Conservation (phyloP, 1,140 invertebrate species). For the Paralvinella palmiformis region DNA sequence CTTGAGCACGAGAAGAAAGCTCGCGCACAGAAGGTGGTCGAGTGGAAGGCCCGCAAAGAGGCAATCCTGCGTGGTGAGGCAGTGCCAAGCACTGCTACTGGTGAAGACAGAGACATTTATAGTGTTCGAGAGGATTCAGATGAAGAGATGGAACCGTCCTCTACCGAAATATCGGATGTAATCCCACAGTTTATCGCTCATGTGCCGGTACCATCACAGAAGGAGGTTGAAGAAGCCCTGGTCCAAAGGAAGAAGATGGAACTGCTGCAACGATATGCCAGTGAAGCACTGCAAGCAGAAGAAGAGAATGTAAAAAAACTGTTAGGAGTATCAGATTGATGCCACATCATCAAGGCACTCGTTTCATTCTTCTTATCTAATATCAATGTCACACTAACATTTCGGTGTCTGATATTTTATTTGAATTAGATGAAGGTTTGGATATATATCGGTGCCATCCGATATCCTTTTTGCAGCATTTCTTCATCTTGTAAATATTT, state of each 20-base stretch:
- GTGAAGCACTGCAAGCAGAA: slow-evolving; percentile 40
- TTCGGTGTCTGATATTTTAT: not conserved
- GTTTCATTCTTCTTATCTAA: no score
- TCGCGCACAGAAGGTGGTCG: slow-evolving; percentile 43
- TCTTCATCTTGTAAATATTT: no score
- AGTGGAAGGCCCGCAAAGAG: slow-evolving; percentile 52
- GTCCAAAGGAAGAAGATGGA: slow-evolving; percentile 83
- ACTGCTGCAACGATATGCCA: slow-evolving; percentile 60
- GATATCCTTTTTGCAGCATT: no score
- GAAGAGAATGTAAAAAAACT: slow-evolving; percentile 37
- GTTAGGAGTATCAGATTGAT: slow-evolving; percentile 35
- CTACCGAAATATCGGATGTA: slow-evolving; percentile 2
- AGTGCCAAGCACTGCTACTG: slow-evolving; percentile 11
- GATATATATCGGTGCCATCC: no score
- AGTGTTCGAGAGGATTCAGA: slow-evolving; percentile 31
- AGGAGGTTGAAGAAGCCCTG: slow-evolving; percentile 74
- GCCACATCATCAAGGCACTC: no score
- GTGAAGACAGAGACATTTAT: slow-evolving; percentile 34
- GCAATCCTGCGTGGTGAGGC: slow-evolving; percentile 31
- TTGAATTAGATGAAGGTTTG: not conserved
- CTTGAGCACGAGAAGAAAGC: slow-evolving; percentile 66
- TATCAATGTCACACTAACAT: no score
- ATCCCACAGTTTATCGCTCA: slow-evolving; percentile 46
- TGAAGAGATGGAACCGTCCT: slow-evolving; percentile 25
- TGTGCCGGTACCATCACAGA: slow-evolving; percentile 48